phyloP scores from a whole-genome alignment of 2,113 vertebrate genomes.

The Corythornis vintsioides region DNA sequence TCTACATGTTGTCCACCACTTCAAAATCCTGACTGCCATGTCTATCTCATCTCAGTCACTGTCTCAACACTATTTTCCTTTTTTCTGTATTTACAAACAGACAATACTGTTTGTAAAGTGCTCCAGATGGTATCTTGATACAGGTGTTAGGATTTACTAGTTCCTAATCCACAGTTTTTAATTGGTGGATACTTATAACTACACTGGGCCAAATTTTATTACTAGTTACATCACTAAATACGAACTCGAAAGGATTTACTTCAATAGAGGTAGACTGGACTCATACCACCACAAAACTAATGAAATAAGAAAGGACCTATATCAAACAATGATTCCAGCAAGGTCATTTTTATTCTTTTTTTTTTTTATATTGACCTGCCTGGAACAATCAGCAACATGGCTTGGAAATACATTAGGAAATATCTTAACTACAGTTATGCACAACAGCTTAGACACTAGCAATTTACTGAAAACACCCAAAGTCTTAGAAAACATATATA shows the following conservation, averaged over 20 bases:
- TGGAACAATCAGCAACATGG: not conserved
- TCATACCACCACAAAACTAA: conserved; percentile 10
- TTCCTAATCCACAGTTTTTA: not conserved
- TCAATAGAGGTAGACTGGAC: not conserved
- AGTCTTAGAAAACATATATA: not conserved
- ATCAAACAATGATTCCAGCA: conserved; percentile 8
- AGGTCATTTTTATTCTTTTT: conserved; percentile 22
- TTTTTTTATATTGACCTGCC: conserved; percentile 1
- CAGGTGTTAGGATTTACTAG: not conserved
- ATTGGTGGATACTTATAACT: not conserved
- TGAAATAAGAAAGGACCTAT: conserved; percentile 5
- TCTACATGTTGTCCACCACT: not conserved
- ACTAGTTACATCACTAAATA: not conserved
- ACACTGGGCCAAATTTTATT: not conserved
- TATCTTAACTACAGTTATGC: not conserved
- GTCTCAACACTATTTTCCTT: not conserved
- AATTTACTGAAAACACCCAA: not conserved
- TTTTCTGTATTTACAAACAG: not conserved
- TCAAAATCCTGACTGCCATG: not conserved
- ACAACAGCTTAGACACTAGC: not conserved
- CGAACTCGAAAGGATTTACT: not conserved
- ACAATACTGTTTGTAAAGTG: not conserved
- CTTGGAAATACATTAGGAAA: not conserved
- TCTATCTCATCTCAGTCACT: not conserved
- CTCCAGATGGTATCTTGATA: not conserved